A percentile compares a stretch with the other conserved stretches of the same genome.
Evolutionary conservation across 1,140 invertebrate genomes (phyloP).

Genomic region (Lithobius niger): DNA sequence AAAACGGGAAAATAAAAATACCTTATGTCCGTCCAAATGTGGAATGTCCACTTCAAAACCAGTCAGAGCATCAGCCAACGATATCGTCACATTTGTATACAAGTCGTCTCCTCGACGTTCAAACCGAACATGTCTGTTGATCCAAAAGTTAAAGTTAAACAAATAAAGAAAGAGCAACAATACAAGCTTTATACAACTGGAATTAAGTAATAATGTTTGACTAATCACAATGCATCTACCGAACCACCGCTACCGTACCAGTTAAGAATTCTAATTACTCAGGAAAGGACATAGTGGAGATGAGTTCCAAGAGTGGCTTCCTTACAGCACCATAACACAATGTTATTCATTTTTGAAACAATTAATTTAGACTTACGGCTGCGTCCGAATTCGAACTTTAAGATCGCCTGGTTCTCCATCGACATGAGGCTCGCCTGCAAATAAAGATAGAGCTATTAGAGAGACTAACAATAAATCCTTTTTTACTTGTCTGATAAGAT

Average conservation of each 20-base stretch:
- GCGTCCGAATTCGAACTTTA: constrained; percentile 71
- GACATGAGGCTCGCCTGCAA: constrained; percentile 81
- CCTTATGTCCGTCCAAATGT: constrained; percentile 91
- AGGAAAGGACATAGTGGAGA: too few species aligned
- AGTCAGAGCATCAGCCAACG: constrained; percentile 75
- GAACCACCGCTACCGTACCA: too few species aligned
- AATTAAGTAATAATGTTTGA: too few species aligned
- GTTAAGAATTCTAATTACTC: too few species aligned
- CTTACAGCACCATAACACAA: too few species aligned
- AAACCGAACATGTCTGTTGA: constrained; percentile 61
- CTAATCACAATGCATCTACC: too few species aligned
- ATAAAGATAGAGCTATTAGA: constrained; percentile 3
- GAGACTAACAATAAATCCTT: neutral
- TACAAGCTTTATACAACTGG: too few species aligned
- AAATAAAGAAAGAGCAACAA: too few species aligned
- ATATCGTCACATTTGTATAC: constrained; percentile 95
- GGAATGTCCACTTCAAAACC: constrained; percentile 84
- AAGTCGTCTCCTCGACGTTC: constrained; percentile 88
- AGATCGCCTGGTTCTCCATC: constrained; percentile 98
- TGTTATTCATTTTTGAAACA: too few species aligned
- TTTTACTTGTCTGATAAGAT: too few species aligned
- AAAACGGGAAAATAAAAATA: too few species aligned
- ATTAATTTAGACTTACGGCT: constrained; percentile 47
- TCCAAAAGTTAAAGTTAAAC: neutral
- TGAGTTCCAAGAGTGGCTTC: too few species aligned